phyloP scores from a whole-genome alignment of 2,888 invertebrate species.

The Tridacna crocea region DNA sequence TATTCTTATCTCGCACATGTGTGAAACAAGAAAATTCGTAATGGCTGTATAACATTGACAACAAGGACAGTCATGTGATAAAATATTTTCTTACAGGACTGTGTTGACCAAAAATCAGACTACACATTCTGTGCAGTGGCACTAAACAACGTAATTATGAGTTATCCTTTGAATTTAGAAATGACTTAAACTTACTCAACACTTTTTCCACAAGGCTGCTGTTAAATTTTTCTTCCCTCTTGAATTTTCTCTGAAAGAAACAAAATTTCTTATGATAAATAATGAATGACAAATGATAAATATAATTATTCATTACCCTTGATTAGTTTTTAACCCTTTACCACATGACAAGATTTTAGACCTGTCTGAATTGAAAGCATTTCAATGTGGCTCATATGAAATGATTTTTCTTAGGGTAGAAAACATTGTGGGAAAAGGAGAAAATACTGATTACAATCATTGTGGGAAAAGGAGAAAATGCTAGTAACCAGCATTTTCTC shows the following conservation, averaged over 20 bases:
- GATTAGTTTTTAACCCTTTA: neutral
- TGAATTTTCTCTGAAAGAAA: slow-evolving; percentile 89
- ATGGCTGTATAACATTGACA: too few relatives aligned
- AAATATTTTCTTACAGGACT: too few relatives aligned
- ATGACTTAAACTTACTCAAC: slow-evolving; percentile 77
- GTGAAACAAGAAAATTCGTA: too few relatives aligned
- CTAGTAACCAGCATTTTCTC: neutral
- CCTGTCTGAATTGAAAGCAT: neutral
- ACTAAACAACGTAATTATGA: too few relatives aligned
- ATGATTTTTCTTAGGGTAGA: neutral
- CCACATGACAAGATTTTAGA: neutral
- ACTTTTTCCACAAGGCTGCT: slow-evolving; percentile 85
- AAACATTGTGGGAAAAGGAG: neutral
- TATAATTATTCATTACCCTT: neutral
- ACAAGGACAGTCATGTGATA: too few relatives aligned
- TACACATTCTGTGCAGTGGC: too few relatives aligned
- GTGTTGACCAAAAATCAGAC: too few relatives aligned
- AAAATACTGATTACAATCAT: neutral
- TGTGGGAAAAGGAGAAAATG: neutral
- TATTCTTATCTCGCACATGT: too few relatives aligned
- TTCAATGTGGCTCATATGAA: neutral
- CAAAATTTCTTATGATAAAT: neutral
- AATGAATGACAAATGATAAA: neutral
- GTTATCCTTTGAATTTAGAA: too few relatives aligned
- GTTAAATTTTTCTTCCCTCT: slow-evolving; percentile 90